Percentiles rank a stretch among this genome's conserved stretches.
Conservation (phyloP, 2,888 invertebrate genomes). For the Bibio marci region DNA sequence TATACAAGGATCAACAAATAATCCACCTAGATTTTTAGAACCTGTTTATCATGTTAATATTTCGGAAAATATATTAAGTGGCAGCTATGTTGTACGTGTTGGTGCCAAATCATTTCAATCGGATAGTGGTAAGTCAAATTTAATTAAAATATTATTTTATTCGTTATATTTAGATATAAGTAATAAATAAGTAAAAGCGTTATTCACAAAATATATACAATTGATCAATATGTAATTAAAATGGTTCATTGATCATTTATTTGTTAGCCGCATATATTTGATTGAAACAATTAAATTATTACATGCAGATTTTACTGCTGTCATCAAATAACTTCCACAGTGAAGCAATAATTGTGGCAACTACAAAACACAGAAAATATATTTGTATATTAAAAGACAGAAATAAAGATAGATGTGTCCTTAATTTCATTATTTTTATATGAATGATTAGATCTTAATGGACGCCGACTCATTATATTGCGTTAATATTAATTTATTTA, state of each 20-base stretch:
- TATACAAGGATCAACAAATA: conserved; percentile 55
- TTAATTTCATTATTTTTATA: too few species aligned
- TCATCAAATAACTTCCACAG: too few species aligned
- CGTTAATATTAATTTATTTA: too few species aligned
- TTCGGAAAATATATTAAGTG: conserved; percentile 55
- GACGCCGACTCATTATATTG: too few species aligned
- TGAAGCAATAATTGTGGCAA: too few species aligned
- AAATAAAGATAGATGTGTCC: too few species aligned
- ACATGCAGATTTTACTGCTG: too few species aligned
- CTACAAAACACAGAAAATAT: too few species aligned
- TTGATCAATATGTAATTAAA: conserved; percentile 3
- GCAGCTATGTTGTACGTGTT: conserved; percentile 64
- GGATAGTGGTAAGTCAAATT: conserved; percentile 41
- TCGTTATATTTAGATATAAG: not conserved
- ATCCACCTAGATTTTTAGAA: conserved; percentile 67
- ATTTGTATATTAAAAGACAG: too few species aligned
- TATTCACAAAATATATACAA: not conserved
- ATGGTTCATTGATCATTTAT: conserved; percentile 4
- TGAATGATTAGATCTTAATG: too few species aligned
- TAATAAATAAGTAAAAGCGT: not conserved
- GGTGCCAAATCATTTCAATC: conserved; percentile 50
- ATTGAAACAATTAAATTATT: too few species aligned
- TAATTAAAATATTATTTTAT: conserved; percentile 1
- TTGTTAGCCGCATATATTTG: too few species aligned
- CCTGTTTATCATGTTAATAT: conserved; percentile 60